Evolutionary conservation across 2,797 vertebrate species (phyloP), one percentile per base, ranked within the genome.

Genomic region (Hemitrygon akajei): DNA sequence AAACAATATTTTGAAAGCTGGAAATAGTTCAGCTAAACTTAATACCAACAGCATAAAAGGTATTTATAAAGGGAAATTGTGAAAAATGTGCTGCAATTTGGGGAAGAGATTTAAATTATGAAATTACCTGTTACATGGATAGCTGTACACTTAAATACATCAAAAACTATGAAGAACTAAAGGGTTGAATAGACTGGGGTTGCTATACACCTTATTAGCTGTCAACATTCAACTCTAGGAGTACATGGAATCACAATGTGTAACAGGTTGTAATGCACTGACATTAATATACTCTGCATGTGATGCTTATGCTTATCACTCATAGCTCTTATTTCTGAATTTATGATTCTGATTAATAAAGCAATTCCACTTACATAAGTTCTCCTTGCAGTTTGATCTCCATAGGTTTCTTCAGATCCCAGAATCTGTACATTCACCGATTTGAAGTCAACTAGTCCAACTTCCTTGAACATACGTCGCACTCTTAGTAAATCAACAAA

Each of bases 341-440:
- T 71, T 71, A 20, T 71, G 20, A 71, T 71, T 58, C 11, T 77
- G 3, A 18, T 77, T 93, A 22, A 80, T 27, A 81, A 63, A 93
- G 94, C 94, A 93, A 94, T 34, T 89, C 34, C 96, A 95, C 96
- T 94, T 94, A 98, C 97, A 94, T 95, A 96, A 95, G 94, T 94
- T 94, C 86, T 95, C 91, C 94, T 95, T 95, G 94, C 95, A 93
- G 97, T 97, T 94, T 97, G 96, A 94, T 96, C 95, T 16, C 97
- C 98, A 3, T 98, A 98, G 0, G 97, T 97, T 95, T 98, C 97
- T 95, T 98, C 98, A 2, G 97, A 97, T 94, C 97, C 98, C 71
- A 98, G 97, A 94, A 98, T 95, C 95, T 98, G 97, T 94, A 98
- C 20, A 94, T 98, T 97, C 94, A 98, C 96, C 0, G 96, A 95